Evolutionary conservation across 1,140 invertebrate genomes (phyloP).

Genomic region (Drosophila quadrilineata): DNA sequence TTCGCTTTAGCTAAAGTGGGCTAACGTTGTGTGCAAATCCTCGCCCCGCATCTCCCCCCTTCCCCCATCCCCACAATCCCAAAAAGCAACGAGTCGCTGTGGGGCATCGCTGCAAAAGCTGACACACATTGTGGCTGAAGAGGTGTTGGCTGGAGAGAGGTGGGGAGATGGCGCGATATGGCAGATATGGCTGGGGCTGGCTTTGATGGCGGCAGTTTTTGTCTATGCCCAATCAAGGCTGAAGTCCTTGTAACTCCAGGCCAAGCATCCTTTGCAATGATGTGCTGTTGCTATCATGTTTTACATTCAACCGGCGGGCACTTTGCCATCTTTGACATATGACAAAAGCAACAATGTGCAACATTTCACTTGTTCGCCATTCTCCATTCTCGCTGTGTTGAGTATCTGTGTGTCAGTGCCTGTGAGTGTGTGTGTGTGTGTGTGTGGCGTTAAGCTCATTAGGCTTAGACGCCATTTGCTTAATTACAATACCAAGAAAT

Average conservation of each 20-base stretch:
- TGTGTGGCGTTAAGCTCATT: slow-evolving; percentile 31
- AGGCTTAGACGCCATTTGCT: slow-evolving; percentile 29
- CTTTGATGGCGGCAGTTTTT: slow-evolving; percentile 73
- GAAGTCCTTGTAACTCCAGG: slow-evolving; percentile 29
- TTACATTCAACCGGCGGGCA: slow-evolving; percentile 37
- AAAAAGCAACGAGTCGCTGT: slow-evolving; percentile 49
- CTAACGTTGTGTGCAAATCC: slow-evolving; percentile 63
- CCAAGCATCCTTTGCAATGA: slow-evolving; percentile 25
- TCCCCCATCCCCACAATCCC: too few species aligned
- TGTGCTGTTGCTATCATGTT: slow-evolving; percentile 17
- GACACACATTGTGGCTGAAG: slow-evolving; percentile 25
- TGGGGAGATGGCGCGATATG: slow-evolving; percentile 50
- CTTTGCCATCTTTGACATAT: slow-evolving; percentile 40
- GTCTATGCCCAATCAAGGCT: slow-evolving; percentile 63
- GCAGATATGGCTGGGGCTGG: slow-evolving; percentile 31
- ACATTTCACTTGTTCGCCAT: background rate
- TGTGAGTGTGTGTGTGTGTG: background rate
- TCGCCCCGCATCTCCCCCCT: too few species aligned
- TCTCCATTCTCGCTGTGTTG: background rate
- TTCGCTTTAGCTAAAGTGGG: slow-evolving; percentile 66
- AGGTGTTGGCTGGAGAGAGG: background rate
- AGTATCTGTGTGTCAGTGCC: background rate
- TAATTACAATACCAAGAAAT: slow-evolving; percentile 32
- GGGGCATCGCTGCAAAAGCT: slow-evolving; percentile 58
- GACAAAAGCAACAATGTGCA: slow-evolving; percentile 46